Evolutionary conservation across 2,888 invertebrate genomes (phyloP).

Genomic region (Tupiocoris notatus): DNA sequence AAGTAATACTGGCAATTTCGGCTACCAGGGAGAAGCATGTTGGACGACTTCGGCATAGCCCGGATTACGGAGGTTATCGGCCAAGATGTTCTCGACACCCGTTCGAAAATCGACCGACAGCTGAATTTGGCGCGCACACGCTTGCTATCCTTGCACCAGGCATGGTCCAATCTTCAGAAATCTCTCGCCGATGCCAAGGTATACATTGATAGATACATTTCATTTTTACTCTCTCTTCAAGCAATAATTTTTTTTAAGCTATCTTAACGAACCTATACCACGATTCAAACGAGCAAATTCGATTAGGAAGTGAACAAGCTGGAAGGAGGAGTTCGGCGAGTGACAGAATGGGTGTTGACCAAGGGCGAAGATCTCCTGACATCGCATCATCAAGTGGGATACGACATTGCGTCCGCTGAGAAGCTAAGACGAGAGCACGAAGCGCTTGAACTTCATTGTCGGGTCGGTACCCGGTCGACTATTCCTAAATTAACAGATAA

Average conservation of each 20-base stretch:
- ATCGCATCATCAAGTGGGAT: conserved; percentile 69
- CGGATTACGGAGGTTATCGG: conserved; percentile 55
- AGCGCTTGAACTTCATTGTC: conserved; percentile 70
- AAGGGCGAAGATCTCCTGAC: conserved; percentile 73
- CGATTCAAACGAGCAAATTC: too few species aligned
- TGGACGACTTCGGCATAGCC: conserved; percentile 50
- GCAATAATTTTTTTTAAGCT: too few species aligned
- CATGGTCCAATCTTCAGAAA: conserved; percentile 63
- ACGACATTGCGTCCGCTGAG: conserved; percentile 70
- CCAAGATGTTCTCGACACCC: conserved; percentile 64
- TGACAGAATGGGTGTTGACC: conserved; percentile 75
- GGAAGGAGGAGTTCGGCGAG: conserved; percentile 66
- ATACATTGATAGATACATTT: not conserved
- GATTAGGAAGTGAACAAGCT: conserved; percentile 59
- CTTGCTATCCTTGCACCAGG: conserved; percentile 60
- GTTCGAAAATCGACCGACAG: conserved; percentile 60
- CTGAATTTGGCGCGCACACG: conserved; percentile 61
- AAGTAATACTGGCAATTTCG: too few species aligned
- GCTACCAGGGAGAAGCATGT: conserved; percentile 54
- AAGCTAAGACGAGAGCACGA: conserved; percentile 72
- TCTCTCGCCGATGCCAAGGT: conserved; percentile 61
- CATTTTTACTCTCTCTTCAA: too few species aligned
- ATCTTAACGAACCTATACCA: too few species aligned
- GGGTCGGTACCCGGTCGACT: conserved; percentile 59
- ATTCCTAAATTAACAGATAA: too few species aligned